Percentiles rank a stretch among this genome's conserved stretches.
Conservation (phyloP, 2,797 vertebrate species). For the Delichon dasypus region DNA sequence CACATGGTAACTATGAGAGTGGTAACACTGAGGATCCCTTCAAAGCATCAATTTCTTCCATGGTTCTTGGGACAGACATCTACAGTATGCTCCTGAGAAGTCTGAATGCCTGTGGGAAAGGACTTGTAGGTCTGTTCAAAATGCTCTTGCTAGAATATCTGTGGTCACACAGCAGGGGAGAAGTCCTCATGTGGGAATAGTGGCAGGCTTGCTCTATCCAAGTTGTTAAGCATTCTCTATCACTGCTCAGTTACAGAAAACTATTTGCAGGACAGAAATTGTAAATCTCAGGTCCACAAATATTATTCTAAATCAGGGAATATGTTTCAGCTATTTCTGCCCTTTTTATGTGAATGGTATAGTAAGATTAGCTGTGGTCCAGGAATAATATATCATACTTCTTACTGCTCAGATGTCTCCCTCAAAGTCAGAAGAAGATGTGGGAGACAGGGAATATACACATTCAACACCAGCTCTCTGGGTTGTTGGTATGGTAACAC, state of each 20-base stretch:
- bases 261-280: not conserved
- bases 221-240: not conserved
- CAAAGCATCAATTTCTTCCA: not conserved
- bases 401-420: not conserved
- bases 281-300: not conserved
- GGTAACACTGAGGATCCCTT: not conserved
- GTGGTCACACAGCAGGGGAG: not conserved
- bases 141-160: not conserved
- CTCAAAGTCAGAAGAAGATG: slow-evolving; percentile 8
- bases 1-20: not conserved
- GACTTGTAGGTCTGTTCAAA: not conserved
- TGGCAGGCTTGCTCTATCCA: not conserved
- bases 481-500: slow-evolving; percentile 14
- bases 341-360: not conserved
- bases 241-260: not conserved
- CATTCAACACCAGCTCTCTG: not conserved
- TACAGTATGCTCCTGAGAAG: not conserved
- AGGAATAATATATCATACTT: slow-evolving; percentile 6
- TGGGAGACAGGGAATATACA: not conserved
- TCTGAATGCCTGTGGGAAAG: not conserved
- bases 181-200: not conserved
- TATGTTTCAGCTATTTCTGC: not conserved
- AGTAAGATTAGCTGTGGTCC: not conserved
- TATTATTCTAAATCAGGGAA: not conserved
- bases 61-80: not conserved